phyloP scores from a whole-genome alignment of 2,113 vertebrate species.

The Pseudorasbora parva region DNA sequence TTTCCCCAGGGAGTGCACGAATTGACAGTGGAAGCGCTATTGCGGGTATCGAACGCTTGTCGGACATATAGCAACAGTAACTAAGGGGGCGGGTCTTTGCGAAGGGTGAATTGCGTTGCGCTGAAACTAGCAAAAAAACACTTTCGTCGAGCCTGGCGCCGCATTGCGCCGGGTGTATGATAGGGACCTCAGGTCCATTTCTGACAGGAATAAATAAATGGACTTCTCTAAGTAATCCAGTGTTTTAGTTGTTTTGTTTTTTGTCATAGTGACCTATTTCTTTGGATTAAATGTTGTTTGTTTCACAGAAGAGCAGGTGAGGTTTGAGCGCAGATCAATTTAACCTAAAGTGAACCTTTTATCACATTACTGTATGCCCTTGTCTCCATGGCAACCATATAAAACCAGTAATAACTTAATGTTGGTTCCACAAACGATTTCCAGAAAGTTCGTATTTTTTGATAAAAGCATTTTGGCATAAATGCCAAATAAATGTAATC shows the following conservation, averaged over 20 bases:
- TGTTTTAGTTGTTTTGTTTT: not conserved
- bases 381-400: constrained; percentile 9
- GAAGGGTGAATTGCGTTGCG: too few species aligned
- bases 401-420: not conserved
- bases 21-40: too few species aligned
- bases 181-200: too few species aligned
- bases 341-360: not conserved
- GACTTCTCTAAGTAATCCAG: not conserved
- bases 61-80: too few species aligned
- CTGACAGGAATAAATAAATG: not conserved
- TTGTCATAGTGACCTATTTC: not conserved
- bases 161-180: too few species aligned
- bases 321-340: not conserved
- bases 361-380: not conserved
- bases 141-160: too few species aligned
- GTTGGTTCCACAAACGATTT: not conserved
- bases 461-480: not conserved
- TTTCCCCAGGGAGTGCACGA: too few species aligned
- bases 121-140: too few species aligned
- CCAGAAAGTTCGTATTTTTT: not conserved
- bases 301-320: not conserved
- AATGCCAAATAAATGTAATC: not conserved
- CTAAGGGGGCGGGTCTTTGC: too few species aligned
- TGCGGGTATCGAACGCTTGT: too few species aligned
- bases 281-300: not conserved